A percentile compares a stretch with the other conserved stretches of the same genome.
phyloP scores from a whole-genome alignment of 2,113 vertebrate genomes.

The Notarius lentiginosus region DNA sequence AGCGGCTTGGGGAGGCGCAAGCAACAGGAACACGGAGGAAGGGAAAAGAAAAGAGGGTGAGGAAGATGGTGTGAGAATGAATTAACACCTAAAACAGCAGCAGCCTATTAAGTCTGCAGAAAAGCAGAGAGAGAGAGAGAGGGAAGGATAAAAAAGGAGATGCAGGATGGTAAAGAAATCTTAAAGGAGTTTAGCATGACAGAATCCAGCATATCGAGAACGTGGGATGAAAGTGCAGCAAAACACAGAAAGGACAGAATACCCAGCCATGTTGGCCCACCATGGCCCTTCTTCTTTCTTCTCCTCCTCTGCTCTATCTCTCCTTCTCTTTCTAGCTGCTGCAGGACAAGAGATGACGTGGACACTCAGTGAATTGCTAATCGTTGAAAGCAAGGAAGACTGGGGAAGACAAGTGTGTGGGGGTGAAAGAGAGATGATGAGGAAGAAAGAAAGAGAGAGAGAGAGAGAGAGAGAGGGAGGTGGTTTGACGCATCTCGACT shows the following conservation, averaged over 20 bases:
- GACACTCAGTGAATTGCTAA: conserved; percentile 71
- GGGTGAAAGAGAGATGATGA: conserved; percentile 45
- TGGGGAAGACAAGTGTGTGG: neutral
- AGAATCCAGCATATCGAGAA: neutral
- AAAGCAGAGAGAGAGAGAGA: conserved; percentile 26
- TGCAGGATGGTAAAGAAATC: neutral
- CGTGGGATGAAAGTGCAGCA: conserved; percentile 1
- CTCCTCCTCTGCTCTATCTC: conserved; percentile 29
- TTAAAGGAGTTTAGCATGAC: neutral
- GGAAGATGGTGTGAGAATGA: conserved; percentile 41
- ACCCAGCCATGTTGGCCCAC: conserved; percentile 6
- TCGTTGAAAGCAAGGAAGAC: conserved; percentile 51
- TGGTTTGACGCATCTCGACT: conserved; percentile 56
- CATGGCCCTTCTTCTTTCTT: neutral
- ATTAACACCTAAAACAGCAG: conserved; percentile 53
- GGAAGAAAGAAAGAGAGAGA: conserved; percentile 1
- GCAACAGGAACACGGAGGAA: conserved; percentile 28
- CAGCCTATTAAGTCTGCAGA: conserved; percentile 46
- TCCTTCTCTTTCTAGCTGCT: conserved; percentile 48
- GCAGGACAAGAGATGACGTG: conserved; percentile 68
- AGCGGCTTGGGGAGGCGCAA: conserved; percentile 12
- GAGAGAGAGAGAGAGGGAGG: conserved; percentile 30
- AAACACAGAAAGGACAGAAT: conserved; percentile 20
- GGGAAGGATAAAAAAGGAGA: neutral
- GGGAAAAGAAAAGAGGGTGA: conserved; percentile 16